Evolutionary conservation across 2,797 vertebrate species (phyloP).

Genomic region (Myiotriccus ornatus): DNA sequence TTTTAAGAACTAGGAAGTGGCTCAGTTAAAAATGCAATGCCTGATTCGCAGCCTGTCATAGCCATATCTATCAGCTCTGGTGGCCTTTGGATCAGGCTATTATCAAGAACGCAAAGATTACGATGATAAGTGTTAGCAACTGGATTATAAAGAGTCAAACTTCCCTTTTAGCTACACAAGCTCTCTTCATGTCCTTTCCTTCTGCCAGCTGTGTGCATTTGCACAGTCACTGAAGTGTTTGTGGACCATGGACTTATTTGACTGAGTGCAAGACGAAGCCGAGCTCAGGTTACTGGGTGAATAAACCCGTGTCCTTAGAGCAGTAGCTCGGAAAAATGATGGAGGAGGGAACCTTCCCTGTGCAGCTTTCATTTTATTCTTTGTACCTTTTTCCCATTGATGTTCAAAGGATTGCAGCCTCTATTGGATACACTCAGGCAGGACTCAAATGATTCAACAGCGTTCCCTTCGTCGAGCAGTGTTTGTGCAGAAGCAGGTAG

Average conservation of each 20-base stretch:
- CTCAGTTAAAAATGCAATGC: neutral
- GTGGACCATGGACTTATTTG: neutral
- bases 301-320: neutral
- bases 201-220: neutral
- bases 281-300: neutral
- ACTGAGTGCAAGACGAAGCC: neutral
- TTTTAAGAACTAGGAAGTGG: neutral
- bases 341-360: slow-evolving; percentile 31
- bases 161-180: neutral
- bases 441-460: neutral
- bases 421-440: neutral
- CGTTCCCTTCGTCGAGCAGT: neutral
- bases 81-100: neutral
- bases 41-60: neutral
- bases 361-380: neutral
- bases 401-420: slow-evolving; percentile 32
- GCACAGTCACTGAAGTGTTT: neutral
- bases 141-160: neutral
- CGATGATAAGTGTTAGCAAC: neutral
- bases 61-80: neutral
- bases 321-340: neutral
- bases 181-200: neutral
- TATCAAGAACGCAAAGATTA: neutral
- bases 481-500: neutral
- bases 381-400: slow-evolving; percentile 29